Conservation (phyloP, 2,888 invertebrate species). For the Agonopterix heracliana region DNA sequence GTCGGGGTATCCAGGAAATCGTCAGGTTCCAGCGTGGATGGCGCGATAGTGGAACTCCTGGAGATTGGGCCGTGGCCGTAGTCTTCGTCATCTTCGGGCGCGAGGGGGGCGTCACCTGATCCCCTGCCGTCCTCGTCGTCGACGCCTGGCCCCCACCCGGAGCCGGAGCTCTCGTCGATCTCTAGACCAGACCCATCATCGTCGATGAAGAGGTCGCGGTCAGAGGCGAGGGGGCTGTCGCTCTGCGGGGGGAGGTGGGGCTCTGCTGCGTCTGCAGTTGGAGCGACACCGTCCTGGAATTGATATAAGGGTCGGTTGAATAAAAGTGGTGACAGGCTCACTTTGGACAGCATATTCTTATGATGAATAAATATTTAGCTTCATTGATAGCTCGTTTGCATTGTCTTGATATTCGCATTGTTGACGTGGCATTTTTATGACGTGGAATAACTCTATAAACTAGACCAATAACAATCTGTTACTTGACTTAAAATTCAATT, state of each 20-base stretch:
- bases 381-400: too few relatives aligned
- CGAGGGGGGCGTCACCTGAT: slow-evolving; percentile 57
- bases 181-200: slow-evolving; percentile 87
- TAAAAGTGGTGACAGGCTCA: too few relatives aligned
- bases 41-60: slow-evolving; percentile 13
- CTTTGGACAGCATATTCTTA: too few relatives aligned
- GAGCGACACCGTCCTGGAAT: slow-evolving; percentile 59
- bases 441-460: too few relatives aligned
- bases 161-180: slow-evolving; percentile 87
- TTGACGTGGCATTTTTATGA: too few relatives aligned
- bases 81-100: slow-evolving; percentile 67
- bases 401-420: too few relatives aligned
- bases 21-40: slow-evolving; percentile 25
- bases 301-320: slow-evolving; percentile 7
- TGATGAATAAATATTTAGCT: too few relatives aligned
- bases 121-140: slow-evolving; percentile 83
- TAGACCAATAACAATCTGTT: too few relatives aligned
- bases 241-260: slow-evolving; percentile 42
- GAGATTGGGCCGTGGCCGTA: slow-evolving; percentile 31
- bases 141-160: slow-evolving; percentile 84
- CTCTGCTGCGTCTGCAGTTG: slow-evolving; percentile 45
- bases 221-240: slow-evolving; percentile 61
- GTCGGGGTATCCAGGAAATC: slow-evolving; percentile 13
- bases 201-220: slow-evolving; percentile 84
- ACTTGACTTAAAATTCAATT: too few relatives aligned